Conservation (phyloP, 2,113 vertebrate genomes). For the Ornithorhynchus anatinus region DNA sequence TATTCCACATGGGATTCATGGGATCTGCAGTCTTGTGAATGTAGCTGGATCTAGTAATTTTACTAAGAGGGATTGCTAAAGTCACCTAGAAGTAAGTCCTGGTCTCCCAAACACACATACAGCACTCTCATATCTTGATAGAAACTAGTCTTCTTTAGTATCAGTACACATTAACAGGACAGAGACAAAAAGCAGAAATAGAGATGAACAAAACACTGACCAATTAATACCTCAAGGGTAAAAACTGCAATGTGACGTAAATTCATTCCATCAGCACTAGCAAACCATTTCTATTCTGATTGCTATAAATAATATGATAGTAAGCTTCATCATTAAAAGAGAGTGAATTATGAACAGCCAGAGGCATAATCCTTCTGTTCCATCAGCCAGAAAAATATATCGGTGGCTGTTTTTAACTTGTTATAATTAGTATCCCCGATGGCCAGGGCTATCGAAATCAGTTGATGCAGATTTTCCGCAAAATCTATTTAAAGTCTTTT, state of each 20-base stretch:
- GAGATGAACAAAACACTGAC: not conserved
- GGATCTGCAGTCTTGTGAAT: no score
- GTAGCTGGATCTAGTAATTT: no score
- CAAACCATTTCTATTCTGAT: constrained; percentile 41
- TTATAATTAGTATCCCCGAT: constrained; percentile 34
- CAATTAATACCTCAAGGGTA: constrained; percentile 42
- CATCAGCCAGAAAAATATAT: not conserved
- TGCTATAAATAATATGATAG: constrained; percentile 9
- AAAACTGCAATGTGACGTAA: constrained; percentile 24
- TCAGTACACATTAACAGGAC: constrained; percentile 12
- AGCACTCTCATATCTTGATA: not conserved
- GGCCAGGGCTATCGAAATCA: constrained; percentile 26
- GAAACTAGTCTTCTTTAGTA: constrained; percentile 26
- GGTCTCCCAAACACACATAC: no score
- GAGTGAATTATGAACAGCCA: constrained; percentile 30
- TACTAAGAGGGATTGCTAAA: not conserved
- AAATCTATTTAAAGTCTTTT: constrained; percentile 15
- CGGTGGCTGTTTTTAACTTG: constrained; percentile 22
- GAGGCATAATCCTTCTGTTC: constrained; percentile 30
- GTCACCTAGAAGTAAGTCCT: constrained; percentile 13
- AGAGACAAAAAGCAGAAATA: not conserved
- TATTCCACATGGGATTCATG: no score
- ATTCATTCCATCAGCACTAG: constrained; percentile 36
- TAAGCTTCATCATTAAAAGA: constrained; percentile 34
- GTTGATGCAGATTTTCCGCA: constrained; percentile 7